Evolutionary conservation across 2,113 vertebrate species (phyloP), one percentile per base, ranked within the genome.

Genomic region (Cyanistes caeruleus): DNA sequence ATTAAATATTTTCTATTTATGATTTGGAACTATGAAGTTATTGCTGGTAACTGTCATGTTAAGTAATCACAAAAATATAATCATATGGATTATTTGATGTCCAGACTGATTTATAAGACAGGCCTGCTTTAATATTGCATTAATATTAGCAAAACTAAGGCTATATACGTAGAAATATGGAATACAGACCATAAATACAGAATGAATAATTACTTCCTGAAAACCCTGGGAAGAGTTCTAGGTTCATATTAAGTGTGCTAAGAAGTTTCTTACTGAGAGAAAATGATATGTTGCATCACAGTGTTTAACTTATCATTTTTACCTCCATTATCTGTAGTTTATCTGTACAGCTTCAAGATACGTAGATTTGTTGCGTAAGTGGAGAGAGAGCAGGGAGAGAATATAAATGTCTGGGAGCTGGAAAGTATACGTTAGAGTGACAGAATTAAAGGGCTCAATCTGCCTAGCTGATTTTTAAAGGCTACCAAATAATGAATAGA

Each of bases 401-500:
- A 95, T 88, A 67, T 10, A 88, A 90, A 92, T 86, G 30, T 62
- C 67, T 81, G 30, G 35, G 65, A 94, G 15, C 4, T 93, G 64
- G 30, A 92, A 84, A 92, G 43, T 48, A 25, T 80, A 41, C 4
- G 1, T 77, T 84, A 74, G 43, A 93, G 65, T 63, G 67, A 51
- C 43, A 80, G 43, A 88, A 80, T 84, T 90, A 90, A 79, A 85
- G 31, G 18, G 33, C 23, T 95, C 30, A 69, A 9, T 58, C 89
- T 69, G 65, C 77, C 43, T 56, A 75, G 44, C 2, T 52, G 49
- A 28, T 87, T 96, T 91, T 95, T 94, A 93, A 91, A 95, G 63
- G 46, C 89, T 85, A 93, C n/a, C 12, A 75, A 88, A 23, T 81
- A 93, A 86, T 95, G 79, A 96, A 91, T 84, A 90, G 90, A 90